Base-by-base conservation (phyloP, 2,888 invertebrate species). In the Petrolisthes manimaculis region DNA sequence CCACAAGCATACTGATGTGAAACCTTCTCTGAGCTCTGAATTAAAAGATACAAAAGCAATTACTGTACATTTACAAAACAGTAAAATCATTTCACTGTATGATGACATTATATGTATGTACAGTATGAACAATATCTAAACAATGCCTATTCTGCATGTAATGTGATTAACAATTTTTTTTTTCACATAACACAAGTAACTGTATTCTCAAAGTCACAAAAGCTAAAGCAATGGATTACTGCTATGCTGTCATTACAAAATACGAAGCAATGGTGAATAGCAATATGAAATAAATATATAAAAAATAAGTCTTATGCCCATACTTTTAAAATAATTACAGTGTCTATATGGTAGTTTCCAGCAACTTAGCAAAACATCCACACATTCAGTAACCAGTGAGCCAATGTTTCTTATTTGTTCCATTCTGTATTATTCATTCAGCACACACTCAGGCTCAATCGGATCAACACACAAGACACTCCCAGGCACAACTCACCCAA, bases 1-100 rank as follows among this genome's bases (percentile, higher is more conserved):
- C 69, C 75, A 80, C 53, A 84, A 14, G 77, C 75, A 75, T 77
- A 84, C 67, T 78, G 53, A 78, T 67, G 37, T 67, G 67, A 18
- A 56, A 21, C 80, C 12, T 80, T 24, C 54, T 21, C 24, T 67
- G 67, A 82, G 21, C 71, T 71, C 21, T 71, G 71, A 18, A n/a
- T 18, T 71, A n/a, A 71, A 18, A 71, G 14, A 71, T 71, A 71
- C 71, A 18, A 71, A 71, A 71, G 71, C 71, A 71, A 71, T n/a
- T 71, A 37, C 37, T 37, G 37, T 37, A 71, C n/a, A 71, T 8
- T 71, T 2, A 71, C 8, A 71, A 71, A 12, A 61, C 9, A 61
- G 12, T 12, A 61, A 2, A 61, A 61, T 61, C 12, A 61, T 61
- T 61, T 61, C 18, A 71, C n/a, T 71, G 71, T 21, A n/a, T 71